phyloP scores from a whole-genome alignment of 1,140 invertebrate species.

The Zaprionus vittiger region DNA sequence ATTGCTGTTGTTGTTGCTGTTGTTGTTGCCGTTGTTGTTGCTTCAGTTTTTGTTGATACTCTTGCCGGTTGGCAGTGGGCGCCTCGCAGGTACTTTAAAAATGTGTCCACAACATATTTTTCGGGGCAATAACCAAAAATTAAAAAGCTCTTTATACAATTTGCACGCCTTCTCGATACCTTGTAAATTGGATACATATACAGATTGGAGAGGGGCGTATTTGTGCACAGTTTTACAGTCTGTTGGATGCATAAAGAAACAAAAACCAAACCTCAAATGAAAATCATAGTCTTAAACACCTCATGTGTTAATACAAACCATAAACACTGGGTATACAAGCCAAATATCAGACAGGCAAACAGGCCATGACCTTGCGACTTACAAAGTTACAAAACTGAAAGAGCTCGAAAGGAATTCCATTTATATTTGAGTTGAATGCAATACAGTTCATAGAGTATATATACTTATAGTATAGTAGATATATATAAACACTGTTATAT shows the following conservation, averaged over 20 bases:
- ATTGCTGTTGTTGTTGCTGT: slow-evolving; percentile 21
- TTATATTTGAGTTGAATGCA: background rate
- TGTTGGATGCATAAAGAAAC: no score
- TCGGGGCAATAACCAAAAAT: slow-evolving; percentile 17
- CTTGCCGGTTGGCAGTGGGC: slow-evolving; percentile 43
- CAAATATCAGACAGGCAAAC: slow-evolving; percentile 2
- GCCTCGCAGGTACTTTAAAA: slow-evolving; percentile 51
- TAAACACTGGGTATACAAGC: background rate
- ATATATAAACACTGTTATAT: no score
- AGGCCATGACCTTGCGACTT: slow-evolving; percentile 4
- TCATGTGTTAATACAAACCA: background rate
- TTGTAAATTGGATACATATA: background rate
- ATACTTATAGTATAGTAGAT: background rate
- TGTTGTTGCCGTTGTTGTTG: slow-evolving; percentile 21
- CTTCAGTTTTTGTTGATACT: slow-evolving; percentile 3
- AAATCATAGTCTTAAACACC: background rate
- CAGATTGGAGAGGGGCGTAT: no score
- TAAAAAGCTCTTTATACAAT: background rate
- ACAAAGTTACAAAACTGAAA: slow-evolving; percentile 1
- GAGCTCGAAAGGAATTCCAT: background rate
- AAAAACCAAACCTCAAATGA: background rate
- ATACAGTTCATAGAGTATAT: background rate
- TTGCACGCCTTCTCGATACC: background rate
- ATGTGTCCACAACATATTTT: slow-evolving; percentile 37
- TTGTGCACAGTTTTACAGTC: no score